Evolutionary conservation across 2,113 vertebrate species (phyloP), one percentile per base, ranked within the genome.

Genomic region (Centropus unirufus): DNA sequence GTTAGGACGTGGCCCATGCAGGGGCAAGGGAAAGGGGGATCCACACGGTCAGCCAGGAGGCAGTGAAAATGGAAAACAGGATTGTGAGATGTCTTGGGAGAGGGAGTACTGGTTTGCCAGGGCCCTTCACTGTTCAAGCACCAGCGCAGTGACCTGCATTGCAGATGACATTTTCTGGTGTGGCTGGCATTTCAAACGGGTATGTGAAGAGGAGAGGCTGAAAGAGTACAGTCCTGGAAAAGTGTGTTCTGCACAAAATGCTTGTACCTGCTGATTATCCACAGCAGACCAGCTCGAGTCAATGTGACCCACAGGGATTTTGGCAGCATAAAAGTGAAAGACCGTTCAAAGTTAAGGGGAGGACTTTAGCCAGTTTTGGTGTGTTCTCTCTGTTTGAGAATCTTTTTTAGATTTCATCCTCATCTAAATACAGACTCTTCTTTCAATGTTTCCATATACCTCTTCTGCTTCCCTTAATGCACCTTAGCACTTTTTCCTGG

Each of bases 151-250:
- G 12, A 9, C 9, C 42, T 2, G 2, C 23, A 7, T 17, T 40
- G 32, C 55, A 69, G 72, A 15, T 62, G 67, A 12, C 7, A 20
- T 61, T 87, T 89, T 59, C 72, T 66, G 86, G 49, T 52, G 42
- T 20, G 8, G 72, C 1, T 93, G 83, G 72, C 76, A 32, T 74
- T 83, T 89, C 83, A 58, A 67, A 77, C 22, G 83, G 76, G 47
- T 55, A 67, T 87, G 68, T 55, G 80, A 76, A 94, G 46, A 79
- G 62, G 59, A 90, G 32, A 91, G 80, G 76, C 77, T 84, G 77
- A 32, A 87, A 78, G 61, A 36, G 55, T 51, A 17, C 3, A 1
- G 52, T 62, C 27, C 64, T 83, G 69, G 83, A 78, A 87, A 80
- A 81, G 36, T 74, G 52, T 76, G 80, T 89, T 90, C 59, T 69